Percentiles rank a stretch among this genome's conserved stretches.
phyloP scores from a whole-genome alignment of 1,140 invertebrate species.

The Drusus annulatus region DNA sequence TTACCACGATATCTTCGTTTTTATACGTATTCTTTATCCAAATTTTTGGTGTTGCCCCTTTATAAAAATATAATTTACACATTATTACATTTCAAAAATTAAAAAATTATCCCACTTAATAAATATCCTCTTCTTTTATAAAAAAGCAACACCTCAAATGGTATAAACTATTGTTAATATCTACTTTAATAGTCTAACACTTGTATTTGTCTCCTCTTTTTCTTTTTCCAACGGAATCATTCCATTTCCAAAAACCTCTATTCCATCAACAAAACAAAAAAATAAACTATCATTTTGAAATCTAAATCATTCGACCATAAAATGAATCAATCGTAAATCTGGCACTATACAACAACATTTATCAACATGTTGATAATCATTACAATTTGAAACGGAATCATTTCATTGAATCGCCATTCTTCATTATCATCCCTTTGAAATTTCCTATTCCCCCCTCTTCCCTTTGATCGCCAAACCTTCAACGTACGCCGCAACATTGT shows the following conservation, averaged over 20 bases:
- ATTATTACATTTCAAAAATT: neutral
- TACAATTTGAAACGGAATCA: too few relatives aligned
- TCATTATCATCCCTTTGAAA: neutral
- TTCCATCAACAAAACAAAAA: slow-evolving; percentile 1
- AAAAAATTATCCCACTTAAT: neutral
- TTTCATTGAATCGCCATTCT: neutral
- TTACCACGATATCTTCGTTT: slow-evolving; percentile 4
- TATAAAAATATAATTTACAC: neutral
- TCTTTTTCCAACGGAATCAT: slow-evolving; percentile 30
- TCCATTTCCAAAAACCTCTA: slow-evolving; percentile 28
- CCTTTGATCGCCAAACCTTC: neutral
- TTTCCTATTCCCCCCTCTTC: slow-evolving; percentile 2
- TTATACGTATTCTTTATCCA: neutral
- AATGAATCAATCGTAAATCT: neutral
- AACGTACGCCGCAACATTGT: neutral
- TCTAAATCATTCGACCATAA: neutral
- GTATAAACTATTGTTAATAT: neutral
- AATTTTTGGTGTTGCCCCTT: slow-evolving; percentile 32
- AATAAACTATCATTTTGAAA: neutral
- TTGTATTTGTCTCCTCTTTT: slow-evolving; percentile 31
- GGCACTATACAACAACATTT: neutral
- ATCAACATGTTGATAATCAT: too few relatives aligned
- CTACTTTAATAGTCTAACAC: slow-evolving; percentile 22
- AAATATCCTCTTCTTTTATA: neutral
- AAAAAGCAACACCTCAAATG: slow-evolving; percentile 8